phyloP scores from a whole-genome alignment of 2,797 vertebrate species.

The Schizopygopsis malacanthus region DNA sequence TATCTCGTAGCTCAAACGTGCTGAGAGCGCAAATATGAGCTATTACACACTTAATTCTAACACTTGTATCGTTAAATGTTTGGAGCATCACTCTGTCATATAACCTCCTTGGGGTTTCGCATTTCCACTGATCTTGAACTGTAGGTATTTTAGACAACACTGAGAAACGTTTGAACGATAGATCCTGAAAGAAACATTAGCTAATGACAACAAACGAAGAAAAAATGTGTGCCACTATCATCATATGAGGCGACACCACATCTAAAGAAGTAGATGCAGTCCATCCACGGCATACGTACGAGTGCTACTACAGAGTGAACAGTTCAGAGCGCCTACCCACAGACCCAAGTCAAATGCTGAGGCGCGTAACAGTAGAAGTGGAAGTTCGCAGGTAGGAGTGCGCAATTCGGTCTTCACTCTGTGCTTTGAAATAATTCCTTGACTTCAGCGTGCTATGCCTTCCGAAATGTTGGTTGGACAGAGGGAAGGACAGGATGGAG shows the following conservation, averaged over 20 bases:
- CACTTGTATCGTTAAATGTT: not conserved
- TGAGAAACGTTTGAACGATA: not conserved
- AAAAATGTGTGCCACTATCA: not conserved
- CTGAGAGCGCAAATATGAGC: not conserved
- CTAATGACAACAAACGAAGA: not conserved
- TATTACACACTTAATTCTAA: not conserved
- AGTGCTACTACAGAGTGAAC: constrained; percentile 2
- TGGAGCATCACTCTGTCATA: not conserved
- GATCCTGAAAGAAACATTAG: not conserved
- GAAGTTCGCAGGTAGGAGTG: constrained; percentile 59
- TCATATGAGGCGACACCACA: not conserved
- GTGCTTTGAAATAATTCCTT: constrained; percentile 49
- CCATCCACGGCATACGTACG: constrained; percentile 29
- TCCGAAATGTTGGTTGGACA: constrained; percentile 57
- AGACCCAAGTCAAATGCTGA: constrained; percentile 24
- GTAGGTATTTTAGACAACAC: not conserved
- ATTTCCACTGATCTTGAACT: not conserved
- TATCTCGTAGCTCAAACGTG: not conserved
- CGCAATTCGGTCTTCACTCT: constrained; percentile 30
- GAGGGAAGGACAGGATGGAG: constrained; percentile 61
- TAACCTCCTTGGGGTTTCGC: not conserved
- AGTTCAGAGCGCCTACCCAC: constrained; percentile 26
- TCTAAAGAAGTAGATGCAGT: not conserved
- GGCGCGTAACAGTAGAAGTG: not conserved
- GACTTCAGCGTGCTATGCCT: constrained; percentile 67